A percentile compares a stretch with the other conserved stretches of the same genome.
Conservation (phyloP, 2,888 invertebrate species). For the Dichetophora obliterata region DNA sequence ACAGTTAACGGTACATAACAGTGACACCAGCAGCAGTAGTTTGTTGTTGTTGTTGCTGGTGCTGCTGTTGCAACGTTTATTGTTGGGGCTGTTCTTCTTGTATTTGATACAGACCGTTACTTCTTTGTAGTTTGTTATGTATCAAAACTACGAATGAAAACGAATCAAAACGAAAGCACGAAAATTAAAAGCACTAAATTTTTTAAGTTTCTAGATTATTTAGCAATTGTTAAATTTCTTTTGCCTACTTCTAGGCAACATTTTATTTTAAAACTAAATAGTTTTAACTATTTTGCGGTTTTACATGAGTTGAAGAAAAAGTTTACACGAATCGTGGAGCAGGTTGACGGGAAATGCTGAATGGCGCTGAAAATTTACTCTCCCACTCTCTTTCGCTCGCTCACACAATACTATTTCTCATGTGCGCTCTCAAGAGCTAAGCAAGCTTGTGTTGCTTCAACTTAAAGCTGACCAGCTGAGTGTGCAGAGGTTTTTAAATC, state of each 20-base stretch:
- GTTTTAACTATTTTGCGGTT: too few species aligned
- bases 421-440: neutral
- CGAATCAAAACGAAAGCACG: neutral
- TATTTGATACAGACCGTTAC: conserved; percentile 45
- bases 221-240: neutral
- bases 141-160: neutral
- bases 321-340: too few species aligned
- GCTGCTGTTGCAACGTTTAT: too few species aligned
- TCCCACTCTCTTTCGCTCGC: conserved; percentile 49
- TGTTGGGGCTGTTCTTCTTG: conserved; percentile 45
- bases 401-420: conserved; percentile 29
- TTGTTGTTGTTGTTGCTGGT: conserved; percentile 40
- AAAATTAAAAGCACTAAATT: neutral
- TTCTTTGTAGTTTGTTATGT: conserved; percentile 34
- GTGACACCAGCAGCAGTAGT: conserved; percentile 15
- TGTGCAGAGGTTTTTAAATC: neutral
- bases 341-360: neutral
- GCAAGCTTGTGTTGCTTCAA: too few species aligned
- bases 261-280: neutral
- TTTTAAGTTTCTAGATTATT: neutral
- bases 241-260: conserved; percentile 16
- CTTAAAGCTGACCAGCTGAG: conserved; percentile 9
- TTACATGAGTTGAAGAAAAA: too few species aligned
- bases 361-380: conserved; percentile 46
- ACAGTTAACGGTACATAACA: conserved; percentile 16